phyloP scores from a whole-genome alignment of 2,888 invertebrate species.

The Muschampia staudingeri region DNA sequence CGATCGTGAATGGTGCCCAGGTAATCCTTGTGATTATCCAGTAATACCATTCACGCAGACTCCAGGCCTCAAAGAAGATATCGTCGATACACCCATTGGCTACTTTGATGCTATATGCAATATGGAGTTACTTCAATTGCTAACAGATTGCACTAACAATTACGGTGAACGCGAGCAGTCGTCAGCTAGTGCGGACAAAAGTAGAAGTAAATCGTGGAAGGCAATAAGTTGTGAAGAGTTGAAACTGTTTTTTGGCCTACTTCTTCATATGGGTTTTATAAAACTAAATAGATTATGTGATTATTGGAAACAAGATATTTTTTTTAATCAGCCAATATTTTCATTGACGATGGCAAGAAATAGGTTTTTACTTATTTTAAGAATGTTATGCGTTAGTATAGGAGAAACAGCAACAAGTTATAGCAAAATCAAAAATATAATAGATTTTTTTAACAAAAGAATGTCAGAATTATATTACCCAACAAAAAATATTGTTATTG shows the following conservation, averaged over 20 bases:
- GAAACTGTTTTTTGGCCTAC: constrained; percentile 23
- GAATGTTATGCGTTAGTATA: constrained; percentile 15
- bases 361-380: constrained; percentile 19
- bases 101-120: constrained; percentile 23
- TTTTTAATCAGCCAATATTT: constrained; percentile 17
- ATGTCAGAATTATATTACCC: constrained; percentile 19
- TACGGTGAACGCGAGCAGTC: constrained; percentile 21
- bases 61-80: constrained; percentile 23
- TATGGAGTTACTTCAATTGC: constrained; percentile 23
- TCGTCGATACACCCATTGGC: constrained; percentile 23
- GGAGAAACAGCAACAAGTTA: constrained; percentile 19
- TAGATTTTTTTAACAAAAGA: constrained; percentile 19
- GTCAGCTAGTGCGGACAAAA: constrained; percentile 23
- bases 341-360: constrained; percentile 19
- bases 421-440: constrained; percentile 19
- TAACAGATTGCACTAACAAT: constrained; percentile 23
- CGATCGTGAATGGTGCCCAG: constrained; percentile 17
- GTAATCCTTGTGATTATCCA: constrained; percentile 19
- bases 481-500: constrained; percentile 19
- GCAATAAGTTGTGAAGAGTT: constrained; percentile 23
- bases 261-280: constrained; percentile 21
- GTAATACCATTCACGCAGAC: constrained; percentile 22
- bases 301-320: constrained; percentile 15
- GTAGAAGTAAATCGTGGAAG: constrained; percentile 23
- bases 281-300: constrained; percentile 20